Conservation (phyloP, 2,113 vertebrate genomes). For the Symphodus melops region DNA sequence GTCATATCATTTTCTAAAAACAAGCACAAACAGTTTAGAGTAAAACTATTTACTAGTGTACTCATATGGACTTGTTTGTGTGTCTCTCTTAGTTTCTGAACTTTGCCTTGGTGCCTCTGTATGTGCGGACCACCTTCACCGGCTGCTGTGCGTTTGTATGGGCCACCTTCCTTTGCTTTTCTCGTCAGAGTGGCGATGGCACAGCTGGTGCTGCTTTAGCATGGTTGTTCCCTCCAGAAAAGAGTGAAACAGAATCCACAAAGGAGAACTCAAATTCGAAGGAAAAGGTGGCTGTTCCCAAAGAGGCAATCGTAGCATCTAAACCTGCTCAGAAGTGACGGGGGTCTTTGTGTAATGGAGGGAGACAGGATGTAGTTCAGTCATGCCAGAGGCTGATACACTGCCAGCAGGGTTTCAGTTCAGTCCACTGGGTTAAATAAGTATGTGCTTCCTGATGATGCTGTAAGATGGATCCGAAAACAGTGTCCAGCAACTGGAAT, state of each 20-base stretch:
- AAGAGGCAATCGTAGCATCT: slow-evolving; percentile 21
- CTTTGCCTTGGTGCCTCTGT: slow-evolving; percentile 89
- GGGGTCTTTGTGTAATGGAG: background rate
- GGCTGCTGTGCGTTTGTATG: slow-evolving; percentile 91
- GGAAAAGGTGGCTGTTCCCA: slow-evolving; percentile 11
- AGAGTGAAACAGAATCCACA: slow-evolving; percentile 1
- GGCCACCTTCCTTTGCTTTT: slow-evolving; percentile 94
- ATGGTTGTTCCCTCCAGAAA: slow-evolving; percentile 68
- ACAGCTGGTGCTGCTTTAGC: slow-evolving; percentile 81
- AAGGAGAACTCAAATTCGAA: slow-evolving; percentile 17
- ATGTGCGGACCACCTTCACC: slow-evolving; percentile 87
- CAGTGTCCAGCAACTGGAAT: slow-evolving; percentile 9
- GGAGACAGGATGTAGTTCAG: background rate
- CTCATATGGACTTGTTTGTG: background rate
- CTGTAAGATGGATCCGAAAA: slow-evolving; percentile 25
- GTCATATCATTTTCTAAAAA: background rate
- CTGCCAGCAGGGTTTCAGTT: slow-evolving; percentile 1
- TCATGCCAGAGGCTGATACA: background rate
- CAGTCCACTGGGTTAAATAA: slow-evolving; percentile 1
- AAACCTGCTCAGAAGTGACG: slow-evolving; percentile 36
- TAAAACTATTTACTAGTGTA: background rate
- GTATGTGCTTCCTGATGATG: background rate
- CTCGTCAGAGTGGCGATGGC: slow-evolving; percentile 88
- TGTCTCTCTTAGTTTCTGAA: slow-evolving; percentile 86
- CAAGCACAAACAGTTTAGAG: background rate